A percentile compares a stretch with the other conserved stretches of the same genome.
These are phyloP conservation scores for Diphyllodes magnificus DNA, from an alignment of 2,113 vertebrate species.

Conservation along the genomic window DNA sequence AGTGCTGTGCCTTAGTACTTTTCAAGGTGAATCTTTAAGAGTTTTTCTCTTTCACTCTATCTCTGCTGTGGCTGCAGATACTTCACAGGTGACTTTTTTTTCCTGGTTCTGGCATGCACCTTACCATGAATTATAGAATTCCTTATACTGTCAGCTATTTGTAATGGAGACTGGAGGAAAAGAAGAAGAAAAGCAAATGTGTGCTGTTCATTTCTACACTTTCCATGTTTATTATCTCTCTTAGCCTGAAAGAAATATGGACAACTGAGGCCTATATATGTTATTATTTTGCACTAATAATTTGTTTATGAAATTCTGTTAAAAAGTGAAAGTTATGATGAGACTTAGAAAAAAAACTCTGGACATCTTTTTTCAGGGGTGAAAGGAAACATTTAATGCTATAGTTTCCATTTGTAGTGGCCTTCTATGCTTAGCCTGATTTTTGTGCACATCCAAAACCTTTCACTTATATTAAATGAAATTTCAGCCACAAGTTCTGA, in stretches of 20 bases:
- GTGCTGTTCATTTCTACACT: not conserved
- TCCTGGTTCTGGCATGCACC: not conserved
- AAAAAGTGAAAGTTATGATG: not conserved
- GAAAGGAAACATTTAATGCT: not conserved
- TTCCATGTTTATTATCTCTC: not conserved
- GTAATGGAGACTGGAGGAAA: not conserved
- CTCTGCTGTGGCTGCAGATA: not conserved
- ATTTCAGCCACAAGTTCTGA: not conserved
- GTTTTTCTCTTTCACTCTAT: not conserved
- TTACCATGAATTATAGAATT: not conserved
- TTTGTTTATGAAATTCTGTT: not conserved
- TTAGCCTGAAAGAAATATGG: not conserved
- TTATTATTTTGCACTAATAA: not conserved
- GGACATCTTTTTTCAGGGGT: not conserved
- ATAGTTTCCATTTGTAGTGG: not conserved
- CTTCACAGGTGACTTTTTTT: slow-evolving; percentile 7
- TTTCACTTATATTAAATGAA: not conserved
- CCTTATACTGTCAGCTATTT: not conserved
- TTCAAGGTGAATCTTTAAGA: slow-evolving; percentile 37
- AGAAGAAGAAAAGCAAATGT: not conserved
- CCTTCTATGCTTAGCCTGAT: not conserved
- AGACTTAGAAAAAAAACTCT: not conserved
- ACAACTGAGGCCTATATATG: not conserved
- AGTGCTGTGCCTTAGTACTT: not conserved
- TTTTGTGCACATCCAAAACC: not conserved